These are phyloP conservation scores for Riparia riparia DNA, from an alignment of 2,113 vertebrate species.

Conservation along the genomic window DNA sequence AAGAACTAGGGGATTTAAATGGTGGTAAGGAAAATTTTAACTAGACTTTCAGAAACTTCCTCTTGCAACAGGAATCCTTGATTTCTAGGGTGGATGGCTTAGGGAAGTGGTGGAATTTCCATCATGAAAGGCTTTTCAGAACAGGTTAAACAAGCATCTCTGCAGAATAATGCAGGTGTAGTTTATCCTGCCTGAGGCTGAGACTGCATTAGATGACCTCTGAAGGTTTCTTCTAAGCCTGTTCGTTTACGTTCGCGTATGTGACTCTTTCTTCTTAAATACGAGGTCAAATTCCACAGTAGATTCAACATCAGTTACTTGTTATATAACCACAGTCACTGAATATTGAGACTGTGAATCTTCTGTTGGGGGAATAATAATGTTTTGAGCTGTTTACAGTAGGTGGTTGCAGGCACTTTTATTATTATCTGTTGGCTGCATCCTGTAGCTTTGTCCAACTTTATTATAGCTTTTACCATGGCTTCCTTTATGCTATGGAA, in stretches of 20 bases:
- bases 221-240: conserved; percentile 5
- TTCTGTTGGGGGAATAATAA: neutral
- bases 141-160: conserved; percentile 44
- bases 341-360: neutral
- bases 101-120: conserved; percentile 2
- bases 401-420: neutral
- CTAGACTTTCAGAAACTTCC: neutral
- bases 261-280: neutral
- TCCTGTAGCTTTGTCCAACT: neutral
- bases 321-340: neutral
- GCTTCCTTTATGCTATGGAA: neutral
- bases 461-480: neutral
- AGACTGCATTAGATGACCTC: conserved; percentile 40
- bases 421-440: neutral
- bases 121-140: conserved; percentile 53
- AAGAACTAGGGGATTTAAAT: neutral
- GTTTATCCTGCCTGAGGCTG: conserved; percentile 31
- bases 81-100: neutral
- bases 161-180: neutral
- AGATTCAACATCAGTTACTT: neutral
- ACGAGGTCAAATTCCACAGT: neutral
- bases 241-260: neutral
- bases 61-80: neutral
- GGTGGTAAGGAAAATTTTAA: neutral
- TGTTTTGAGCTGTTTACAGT: neutral